Conservation (phyloP, 1,140 invertebrate species). For the Brevipalpus yothersi region DNA sequence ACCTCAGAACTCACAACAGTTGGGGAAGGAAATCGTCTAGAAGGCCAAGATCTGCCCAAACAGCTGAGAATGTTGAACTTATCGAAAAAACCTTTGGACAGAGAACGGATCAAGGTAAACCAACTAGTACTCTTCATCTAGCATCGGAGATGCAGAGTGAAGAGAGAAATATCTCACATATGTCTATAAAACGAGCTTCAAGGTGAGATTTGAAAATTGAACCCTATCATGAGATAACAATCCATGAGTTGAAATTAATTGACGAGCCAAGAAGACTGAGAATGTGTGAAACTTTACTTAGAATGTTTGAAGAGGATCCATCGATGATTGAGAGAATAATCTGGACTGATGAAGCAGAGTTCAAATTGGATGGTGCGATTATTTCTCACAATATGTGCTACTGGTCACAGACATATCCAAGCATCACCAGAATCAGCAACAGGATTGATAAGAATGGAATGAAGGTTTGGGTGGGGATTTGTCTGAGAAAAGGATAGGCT, state of each 20-base stretch:
- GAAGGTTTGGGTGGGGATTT: not conserved
- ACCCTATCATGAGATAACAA: not conserved
- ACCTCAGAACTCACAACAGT: too few species aligned
- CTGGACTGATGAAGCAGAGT: too few species aligned
- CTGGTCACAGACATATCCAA: not conserved
- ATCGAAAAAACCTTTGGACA: too few species aligned
- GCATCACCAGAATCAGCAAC: not conserved
- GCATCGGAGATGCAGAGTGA: not conserved
- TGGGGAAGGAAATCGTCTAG: too few species aligned
- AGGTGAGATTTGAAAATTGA: not conserved
- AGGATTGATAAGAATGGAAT: not conserved
- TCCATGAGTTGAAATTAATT: not conserved
- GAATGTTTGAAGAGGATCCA: not conserved
- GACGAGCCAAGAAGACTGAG: not conserved
- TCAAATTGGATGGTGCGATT: not conserved
- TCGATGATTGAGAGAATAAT: not conserved
- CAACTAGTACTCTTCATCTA: not conserved
- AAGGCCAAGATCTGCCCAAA: too few species aligned
- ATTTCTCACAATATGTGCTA: not conserved
- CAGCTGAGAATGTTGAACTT: too few species aligned
- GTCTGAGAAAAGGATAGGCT: not conserved
- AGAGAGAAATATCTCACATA: not conserved
- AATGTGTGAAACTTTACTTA: not conserved
- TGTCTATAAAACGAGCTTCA: not conserved
- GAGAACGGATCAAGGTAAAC: too few species aligned